Percentiles rank a stretch among this genome's conserved stretches.
Conservation (phyloP, 2,113 vertebrate species). For the Meleagris gallopavo region DNA sequence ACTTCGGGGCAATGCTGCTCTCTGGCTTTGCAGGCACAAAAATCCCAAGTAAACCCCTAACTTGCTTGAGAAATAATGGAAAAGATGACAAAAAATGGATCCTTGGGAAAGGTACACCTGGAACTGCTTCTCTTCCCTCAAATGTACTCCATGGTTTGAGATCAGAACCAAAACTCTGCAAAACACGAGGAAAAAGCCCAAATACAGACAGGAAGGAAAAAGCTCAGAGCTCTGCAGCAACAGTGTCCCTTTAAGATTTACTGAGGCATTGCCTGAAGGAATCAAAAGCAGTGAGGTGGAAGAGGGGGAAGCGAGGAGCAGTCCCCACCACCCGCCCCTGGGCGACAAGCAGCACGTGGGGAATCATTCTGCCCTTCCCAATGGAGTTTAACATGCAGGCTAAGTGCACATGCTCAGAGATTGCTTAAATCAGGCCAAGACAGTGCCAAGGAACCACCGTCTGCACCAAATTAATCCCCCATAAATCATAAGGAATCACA, state of each 20-base stretch:
- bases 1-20: not conserved
- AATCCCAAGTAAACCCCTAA: not conserved
- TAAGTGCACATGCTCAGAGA: constrained; percentile 61
- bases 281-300: not conserved
- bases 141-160: not conserved
- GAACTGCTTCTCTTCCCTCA: not conserved
- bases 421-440: constrained; percentile 12
- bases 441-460: not conserved
- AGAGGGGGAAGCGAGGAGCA: constrained; percentile 2
- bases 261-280: not conserved
- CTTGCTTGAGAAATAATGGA: not conserved
- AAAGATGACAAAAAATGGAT: not conserved
- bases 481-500: not conserved
- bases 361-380: constrained; percentile 19
- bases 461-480: not conserved
- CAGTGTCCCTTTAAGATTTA: constrained; percentile 15
- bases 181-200: not conserved
- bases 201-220: constrained; percentile 62
- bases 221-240: not conserved
- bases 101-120: not conserved
- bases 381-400: constrained; percentile 47
- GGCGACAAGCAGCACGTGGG: constrained; percentile 44
- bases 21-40: not conserved
- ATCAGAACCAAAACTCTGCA: not conserved
- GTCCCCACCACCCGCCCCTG: not conserved